A percentile compares a stretch with the other conserved stretches of the same genome.
Evolutionary conservation across 1,140 invertebrate genomes (phyloP).

Genomic region (Papilio polytes): DNA sequence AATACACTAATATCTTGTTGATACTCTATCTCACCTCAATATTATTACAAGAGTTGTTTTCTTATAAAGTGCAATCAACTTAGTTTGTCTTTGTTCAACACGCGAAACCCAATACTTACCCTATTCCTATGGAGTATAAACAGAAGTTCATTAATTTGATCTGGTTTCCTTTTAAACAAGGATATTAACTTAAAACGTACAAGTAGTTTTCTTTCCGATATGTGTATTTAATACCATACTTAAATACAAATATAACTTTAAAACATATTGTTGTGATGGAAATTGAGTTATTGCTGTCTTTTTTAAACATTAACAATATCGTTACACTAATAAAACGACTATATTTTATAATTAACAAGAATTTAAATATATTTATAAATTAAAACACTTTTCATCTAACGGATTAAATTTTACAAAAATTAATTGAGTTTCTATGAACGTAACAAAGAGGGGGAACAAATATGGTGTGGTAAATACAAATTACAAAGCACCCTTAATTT

Average conservation of each 20-base stretch:
- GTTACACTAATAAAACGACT: too few species aligned
- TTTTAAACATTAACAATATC: too few species aligned
- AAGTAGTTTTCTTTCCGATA: neutral
- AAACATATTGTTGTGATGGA: too few species aligned
- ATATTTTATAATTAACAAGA: too few species aligned
- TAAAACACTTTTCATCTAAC: neutral
- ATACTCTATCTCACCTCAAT: neutral
- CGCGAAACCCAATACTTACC: neutral
- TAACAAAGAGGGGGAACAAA: slow-evolving; percentile 30
- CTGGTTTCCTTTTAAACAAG: neutral
- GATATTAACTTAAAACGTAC: neutral
- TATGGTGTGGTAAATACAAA: slow-evolving; percentile 36
- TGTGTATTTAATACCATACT: too few species aligned
- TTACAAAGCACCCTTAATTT: slow-evolving; percentile 32
- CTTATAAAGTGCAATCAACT: slow-evolving; percentile 1
- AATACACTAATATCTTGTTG: neutral
- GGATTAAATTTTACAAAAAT: neutral
- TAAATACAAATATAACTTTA: too few species aligned
- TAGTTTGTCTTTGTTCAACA: neutral
- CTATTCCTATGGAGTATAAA: neutral
- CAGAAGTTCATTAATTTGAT: neutral
- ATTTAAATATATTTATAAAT: too few species aligned
- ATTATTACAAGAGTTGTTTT: neutral
- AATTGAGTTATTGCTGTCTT: too few species aligned
- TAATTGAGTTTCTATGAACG: slow-evolving; percentile 14